Evolutionary conservation across 2,113 vertebrate genomes (phyloP).

Genomic region (Bubo blakistoni): DNA sequence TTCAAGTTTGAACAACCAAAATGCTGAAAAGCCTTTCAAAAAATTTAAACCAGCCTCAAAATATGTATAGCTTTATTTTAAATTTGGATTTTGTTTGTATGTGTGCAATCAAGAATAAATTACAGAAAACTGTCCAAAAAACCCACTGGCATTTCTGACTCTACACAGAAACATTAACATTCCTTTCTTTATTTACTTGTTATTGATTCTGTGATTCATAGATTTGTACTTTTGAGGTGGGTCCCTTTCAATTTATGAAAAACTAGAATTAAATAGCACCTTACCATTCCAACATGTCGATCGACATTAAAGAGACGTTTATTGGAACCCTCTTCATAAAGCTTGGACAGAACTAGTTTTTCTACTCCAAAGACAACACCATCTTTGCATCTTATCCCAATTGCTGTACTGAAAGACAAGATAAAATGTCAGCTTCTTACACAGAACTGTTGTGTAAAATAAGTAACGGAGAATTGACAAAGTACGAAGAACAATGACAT

Average conservation of each 20-base stretch:
- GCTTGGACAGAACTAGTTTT: conserved; percentile 95
- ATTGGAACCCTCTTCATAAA: conserved; percentile 97
- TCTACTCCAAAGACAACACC: conserved; percentile 97
- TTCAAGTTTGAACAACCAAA: neutral
- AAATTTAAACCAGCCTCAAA: neutral
- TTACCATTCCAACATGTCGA: conserved; percentile 96
- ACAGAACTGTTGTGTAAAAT: neutral
- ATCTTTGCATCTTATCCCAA: conserved; percentile 95
- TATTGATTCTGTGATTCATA: neutral
- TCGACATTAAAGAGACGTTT: conserved; percentile 99
- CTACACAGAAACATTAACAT: neutral
- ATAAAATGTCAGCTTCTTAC: neutral
- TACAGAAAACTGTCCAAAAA: neutral
- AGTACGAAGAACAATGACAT: rapidly evolving
- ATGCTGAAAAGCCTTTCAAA: neutral
- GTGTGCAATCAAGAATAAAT: neutral
- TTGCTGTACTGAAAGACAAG: conserved; percentile 86
- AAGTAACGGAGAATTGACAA: neutral
- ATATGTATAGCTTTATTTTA: neutral
- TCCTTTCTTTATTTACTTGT: neutral
- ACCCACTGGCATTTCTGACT: neutral
- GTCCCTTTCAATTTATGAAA: neutral
- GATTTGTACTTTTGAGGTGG: neutral
- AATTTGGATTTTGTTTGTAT: neutral
- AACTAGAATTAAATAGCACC: neutral